phyloP scores from a whole-genome alignment of 2,797 vertebrate species.

The Acanthis flammea region DNA sequence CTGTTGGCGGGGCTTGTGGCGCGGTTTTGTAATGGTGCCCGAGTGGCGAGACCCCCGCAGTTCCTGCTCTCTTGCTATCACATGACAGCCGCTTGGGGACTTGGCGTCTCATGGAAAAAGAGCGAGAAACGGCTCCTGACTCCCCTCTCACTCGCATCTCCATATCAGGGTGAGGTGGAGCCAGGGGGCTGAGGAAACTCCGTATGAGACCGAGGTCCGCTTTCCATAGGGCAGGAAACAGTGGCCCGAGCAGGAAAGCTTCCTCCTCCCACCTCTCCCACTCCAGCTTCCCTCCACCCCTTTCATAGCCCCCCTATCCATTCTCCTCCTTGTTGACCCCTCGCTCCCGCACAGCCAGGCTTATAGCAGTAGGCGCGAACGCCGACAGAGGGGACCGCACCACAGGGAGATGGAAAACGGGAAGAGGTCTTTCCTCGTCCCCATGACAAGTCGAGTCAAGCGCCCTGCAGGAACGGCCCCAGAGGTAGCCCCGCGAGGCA shows the following conservation, averaged over 20 bases:
- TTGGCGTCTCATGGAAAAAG: background rate
- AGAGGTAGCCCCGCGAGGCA: background rate
- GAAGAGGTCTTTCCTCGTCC: background rate
- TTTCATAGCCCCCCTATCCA: background rate
- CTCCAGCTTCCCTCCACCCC: background rate
- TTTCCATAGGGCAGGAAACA: background rate
- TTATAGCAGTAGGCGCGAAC: too few relatives aligned
- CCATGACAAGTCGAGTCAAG: background rate
- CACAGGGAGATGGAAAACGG: background rate
- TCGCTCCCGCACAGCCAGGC: background rate
- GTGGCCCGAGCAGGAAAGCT: background rate
- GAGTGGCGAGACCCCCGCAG: constrained; percentile 81
- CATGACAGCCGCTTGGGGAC: constrained; percentile 82
- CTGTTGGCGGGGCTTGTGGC: constrained; percentile 48
- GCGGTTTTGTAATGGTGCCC: constrained; percentile 85
- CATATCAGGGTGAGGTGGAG: background rate
- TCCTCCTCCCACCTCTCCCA: too few relatives aligned
- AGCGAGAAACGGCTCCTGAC: background rate
- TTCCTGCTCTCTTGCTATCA: constrained; percentile 83
- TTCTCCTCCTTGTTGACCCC: background rate
- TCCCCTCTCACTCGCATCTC: background rate
- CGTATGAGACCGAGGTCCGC: background rate
- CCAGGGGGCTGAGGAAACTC: background rate
- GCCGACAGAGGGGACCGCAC: background rate
- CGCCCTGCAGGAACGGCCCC: background rate